A percentile compares a stretch with the other conserved stretches of the same genome.
Evolutionary conservation across 2,797 vertebrate species (phyloP).

Genomic region (Furcifer pardalis): DNA sequence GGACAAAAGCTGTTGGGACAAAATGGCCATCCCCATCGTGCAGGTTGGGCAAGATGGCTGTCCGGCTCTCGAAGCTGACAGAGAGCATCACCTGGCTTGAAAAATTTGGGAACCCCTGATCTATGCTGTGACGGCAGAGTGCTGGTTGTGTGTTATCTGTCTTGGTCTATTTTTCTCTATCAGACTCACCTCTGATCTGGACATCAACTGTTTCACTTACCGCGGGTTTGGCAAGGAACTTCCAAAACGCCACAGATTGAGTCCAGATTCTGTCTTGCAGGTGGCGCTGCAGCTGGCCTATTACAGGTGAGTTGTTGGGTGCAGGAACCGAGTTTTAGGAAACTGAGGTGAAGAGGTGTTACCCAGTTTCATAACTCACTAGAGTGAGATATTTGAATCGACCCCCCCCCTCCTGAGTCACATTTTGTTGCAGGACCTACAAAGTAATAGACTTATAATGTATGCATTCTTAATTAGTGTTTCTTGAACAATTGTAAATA

Average conservation of each 20-base stretch:
- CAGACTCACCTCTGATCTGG: conserved; percentile 91
- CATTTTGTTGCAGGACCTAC: too few relatives aligned
- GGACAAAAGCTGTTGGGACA: too few relatives aligned
- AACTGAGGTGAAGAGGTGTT: not conserved
- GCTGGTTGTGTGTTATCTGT: not conserved
- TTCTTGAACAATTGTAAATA: too few relatives aligned
- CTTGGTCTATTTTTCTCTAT: not conserved
- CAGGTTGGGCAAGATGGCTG: too few relatives aligned
- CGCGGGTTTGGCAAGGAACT: conserved; percentile 85
- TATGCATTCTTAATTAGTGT: too few relatives aligned
- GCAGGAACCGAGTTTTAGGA: not conserved
- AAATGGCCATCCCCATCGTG: too few relatives aligned
- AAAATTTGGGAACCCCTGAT: too few relatives aligned
- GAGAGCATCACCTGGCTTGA: too few relatives aligned
- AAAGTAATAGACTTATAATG: too few relatives aligned
- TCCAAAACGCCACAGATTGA: conserved; percentile 81
- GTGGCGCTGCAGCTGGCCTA: conserved; percentile 91
- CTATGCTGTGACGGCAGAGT: too few relatives aligned
- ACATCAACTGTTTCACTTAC: conserved; percentile 83
- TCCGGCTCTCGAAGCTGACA: too few relatives aligned
- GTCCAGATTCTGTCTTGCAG: conserved; percentile 90
- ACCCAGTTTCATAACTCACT: not conserved
- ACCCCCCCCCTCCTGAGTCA: too few relatives aligned
- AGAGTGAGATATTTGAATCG: not conserved
- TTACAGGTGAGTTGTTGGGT: conserved; percentile 74